A percentile compares a stretch with the other conserved stretches of the same genome.
These are phyloP conservation scores for Pseudochromis fuscus DNA, from an alignment of 2,797 vertebrate genomes.

Conservation along the genomic window DNA sequence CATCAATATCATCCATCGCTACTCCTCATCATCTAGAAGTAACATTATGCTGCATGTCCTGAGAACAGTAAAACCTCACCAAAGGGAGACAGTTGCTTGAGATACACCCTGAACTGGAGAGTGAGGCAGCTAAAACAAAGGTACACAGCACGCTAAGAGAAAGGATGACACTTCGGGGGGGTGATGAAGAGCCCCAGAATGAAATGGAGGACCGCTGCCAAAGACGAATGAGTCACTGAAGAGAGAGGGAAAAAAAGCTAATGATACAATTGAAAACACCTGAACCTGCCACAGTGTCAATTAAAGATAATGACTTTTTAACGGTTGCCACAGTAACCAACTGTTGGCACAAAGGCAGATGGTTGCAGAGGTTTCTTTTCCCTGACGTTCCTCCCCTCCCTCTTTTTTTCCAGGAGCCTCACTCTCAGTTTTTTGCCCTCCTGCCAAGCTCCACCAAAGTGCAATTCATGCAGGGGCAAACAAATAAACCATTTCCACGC, in stretches of 20 bases:
- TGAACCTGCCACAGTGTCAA: constrained; percentile 84
- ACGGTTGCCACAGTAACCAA: constrained; percentile 84
- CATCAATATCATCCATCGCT: constrained; percentile 24
- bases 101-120: constrained; percentile 41
- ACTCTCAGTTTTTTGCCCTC: constrained; percentile 36
- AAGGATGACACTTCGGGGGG: constrained; percentile 53
- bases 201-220: constrained; percentile 63
- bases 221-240: constrained; percentile 71
- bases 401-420: constrained; percentile 45
- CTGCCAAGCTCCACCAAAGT: constrained; percentile 26
- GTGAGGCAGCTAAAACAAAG: constrained; percentile 35
- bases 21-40: constrained; percentile 11
- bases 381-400: constrained; percentile 5
- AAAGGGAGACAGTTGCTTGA: constrained; percentile 27
- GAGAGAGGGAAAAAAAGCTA: constrained; percentile 57
- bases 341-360: constrained; percentile 77
- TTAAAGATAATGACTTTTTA: constrained; percentile 85
- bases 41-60: constrained; percentile 3
- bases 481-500: constrained; percentile 44
- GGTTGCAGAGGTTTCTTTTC: constrained; percentile 52
- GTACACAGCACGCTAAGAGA: constrained; percentile 26
- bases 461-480: constrained; percentile 50
- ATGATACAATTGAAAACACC: constrained; percentile 83
- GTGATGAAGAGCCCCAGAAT: constrained; percentile 39
- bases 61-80: constrained; percentile 29